phyloP scores from a whole-genome alignment of 2,888 invertebrate species.

The Hirtodrosophila confusa region DNA sequence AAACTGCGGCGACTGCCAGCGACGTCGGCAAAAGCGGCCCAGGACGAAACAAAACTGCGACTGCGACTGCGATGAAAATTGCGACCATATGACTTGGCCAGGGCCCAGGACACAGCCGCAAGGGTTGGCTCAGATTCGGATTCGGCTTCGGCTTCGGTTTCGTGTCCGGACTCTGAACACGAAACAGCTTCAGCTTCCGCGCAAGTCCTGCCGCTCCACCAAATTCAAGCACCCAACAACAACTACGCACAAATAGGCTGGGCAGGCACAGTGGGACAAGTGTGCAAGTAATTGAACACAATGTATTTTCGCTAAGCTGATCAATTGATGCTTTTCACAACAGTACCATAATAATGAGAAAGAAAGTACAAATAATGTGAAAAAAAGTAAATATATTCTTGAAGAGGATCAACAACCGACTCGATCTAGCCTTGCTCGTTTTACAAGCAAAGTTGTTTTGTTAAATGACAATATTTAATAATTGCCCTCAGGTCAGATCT shows the following conservation, averaged over 20 bases:
- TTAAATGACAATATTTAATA: no score
- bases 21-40: constrained; percentile 31
- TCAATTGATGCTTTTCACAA: no score
- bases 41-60: constrained; percentile 41
- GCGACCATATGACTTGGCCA: constrained; percentile 36
- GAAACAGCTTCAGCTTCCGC: constrained; percentile 66
- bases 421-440: no score
- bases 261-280: constrained; percentile 28
- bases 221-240: constrained; percentile 6
- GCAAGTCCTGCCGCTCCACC: constrained; percentile 62
- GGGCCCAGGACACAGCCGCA: constrained; percentile 17
- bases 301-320: no score
- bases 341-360: no score
- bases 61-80: constrained; percentile 12
- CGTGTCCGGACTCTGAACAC: background rate
- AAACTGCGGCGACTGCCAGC: constrained; percentile 47
- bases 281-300: background rate
- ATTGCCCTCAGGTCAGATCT: no score
- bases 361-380: no score
- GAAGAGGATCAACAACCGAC: no score
- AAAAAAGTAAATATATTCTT: no score
- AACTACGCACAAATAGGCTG: constrained; percentile 11
- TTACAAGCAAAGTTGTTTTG: no score
- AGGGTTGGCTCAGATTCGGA: constrained; percentile 41
- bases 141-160: constrained; percentile 3